These are phyloP conservation scores for Phalacrocorax aristotelis DNA, from an alignment of 2,113 vertebrate species.

Conservation along the genomic window DNA sequence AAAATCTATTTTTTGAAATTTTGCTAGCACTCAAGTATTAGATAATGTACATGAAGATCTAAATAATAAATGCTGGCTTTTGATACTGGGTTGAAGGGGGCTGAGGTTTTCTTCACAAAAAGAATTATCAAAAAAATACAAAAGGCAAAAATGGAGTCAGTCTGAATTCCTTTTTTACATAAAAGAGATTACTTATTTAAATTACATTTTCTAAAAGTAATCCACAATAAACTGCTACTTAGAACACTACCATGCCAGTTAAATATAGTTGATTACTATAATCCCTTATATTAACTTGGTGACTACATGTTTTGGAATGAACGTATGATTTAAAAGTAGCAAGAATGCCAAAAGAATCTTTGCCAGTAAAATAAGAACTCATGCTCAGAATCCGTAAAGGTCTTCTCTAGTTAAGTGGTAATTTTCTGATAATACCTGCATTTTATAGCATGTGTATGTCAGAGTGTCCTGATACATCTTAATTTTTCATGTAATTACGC, in stretches of 20 bases:
- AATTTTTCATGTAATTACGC: background rate
- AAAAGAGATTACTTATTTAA: background rate
- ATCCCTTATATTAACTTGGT: background rate
- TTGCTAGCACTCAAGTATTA: background rate
- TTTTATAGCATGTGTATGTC: background rate
- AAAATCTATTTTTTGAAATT: background rate
- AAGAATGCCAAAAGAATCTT: background rate
- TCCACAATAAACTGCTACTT: background rate
- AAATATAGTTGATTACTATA: background rate
- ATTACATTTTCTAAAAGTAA: background rate
- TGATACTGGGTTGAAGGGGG: background rate
- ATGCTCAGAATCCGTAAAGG: background rate
- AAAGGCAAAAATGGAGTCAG: background rate
- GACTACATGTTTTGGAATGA: background rate
- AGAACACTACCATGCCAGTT: background rate
- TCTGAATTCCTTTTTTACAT: background rate
- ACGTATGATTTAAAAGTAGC: background rate
- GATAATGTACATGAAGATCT: background rate
- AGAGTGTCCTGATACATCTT: background rate
- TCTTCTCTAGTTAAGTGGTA: background rate
- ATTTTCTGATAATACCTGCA: background rate
- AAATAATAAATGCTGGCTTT: background rate
- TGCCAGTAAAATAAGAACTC: background rate
- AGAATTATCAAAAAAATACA: background rate
- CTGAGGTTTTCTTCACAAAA: background rate